phyloP scores from a whole-genome alignment of 1,140 invertebrate genomes.

The Platorchestia sp. region DNA sequence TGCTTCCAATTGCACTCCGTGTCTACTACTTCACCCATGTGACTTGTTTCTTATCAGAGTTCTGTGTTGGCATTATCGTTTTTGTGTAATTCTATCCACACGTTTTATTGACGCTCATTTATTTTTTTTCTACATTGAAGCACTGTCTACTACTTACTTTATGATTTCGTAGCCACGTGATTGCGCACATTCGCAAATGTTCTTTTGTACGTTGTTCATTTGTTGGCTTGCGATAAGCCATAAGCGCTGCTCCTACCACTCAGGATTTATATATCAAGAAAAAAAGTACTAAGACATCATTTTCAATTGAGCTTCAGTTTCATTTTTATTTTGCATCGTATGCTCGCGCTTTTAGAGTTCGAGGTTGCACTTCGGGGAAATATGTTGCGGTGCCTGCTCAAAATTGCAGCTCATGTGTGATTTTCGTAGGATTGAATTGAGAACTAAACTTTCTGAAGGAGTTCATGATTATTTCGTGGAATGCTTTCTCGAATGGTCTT shows the following conservation, averaged over 20 bases:
- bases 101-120: background rate
- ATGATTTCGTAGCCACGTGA: background rate
- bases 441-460: background rate
- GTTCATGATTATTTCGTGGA: background rate
- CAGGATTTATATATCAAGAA: too few relatives aligned
- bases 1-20: background rate
- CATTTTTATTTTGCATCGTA: too few relatives aligned
- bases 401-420: background rate
- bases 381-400: too few relatives aligned
- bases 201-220: background rate
- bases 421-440: background rate
- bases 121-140: background rate
- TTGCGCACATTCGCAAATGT: background rate
- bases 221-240: background rate
- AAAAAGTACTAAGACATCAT: too few relatives aligned
- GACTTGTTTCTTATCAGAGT: background rate
- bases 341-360: too few relatives aligned
- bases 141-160: background rate
- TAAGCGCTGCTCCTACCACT: too few relatives aligned
- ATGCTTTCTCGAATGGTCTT: background rate
- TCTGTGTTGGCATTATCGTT: background rate
- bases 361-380: background rate
- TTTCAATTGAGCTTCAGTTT: too few relatives aligned
- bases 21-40: background rate
- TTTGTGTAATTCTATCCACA: background rate